Evolutionary conservation across 2,113 vertebrate genomes (phyloP), one percentile per base, ranked within the genome.

Genomic region (Salminus brasiliensis): DNA sequence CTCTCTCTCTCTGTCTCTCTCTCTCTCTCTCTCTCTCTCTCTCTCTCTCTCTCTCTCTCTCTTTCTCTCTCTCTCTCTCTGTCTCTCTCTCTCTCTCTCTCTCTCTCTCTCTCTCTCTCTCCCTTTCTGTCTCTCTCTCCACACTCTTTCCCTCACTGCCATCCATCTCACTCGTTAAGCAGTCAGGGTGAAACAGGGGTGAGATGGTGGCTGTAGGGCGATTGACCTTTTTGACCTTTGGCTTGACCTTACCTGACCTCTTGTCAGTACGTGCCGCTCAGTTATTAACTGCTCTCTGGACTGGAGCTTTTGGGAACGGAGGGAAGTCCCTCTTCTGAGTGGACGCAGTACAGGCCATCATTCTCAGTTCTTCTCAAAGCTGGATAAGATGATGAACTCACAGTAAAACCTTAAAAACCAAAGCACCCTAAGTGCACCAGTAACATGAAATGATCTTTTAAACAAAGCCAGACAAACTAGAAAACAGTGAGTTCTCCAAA

Each of bases 211-310:
- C 62, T 23, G 52, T 15, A 15, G 25, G 72, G 30, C 21, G 45
- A 36, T n/a, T 41, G 83, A 29, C 59, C 79, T 18, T 9, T 6
- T 30, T 62, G 79, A 84, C 79, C 83, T 78, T 71, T 66, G 71
- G n/a, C 71, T 59, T 78, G 83, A 66, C 79, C 79, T 75, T 41
- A 36, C 1, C 21, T 71, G 83, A 84, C 79, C 75, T 71, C 63
- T 53, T 53, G 62, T 67, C 68, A 11, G 36, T 72, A 53, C 62
- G 29, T 66, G 41, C 45, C 12, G 47, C n/a, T 29, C 74, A 30
- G 16, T 69, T 8, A 60, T 52, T 30, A 73, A 62, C 23, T 49
- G 49, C 60, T 52, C 29, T 43, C 15, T n/a, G 5, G 25, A 1
- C 15, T 10, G 27, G 10, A 45, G 60, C 13, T 0, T 8, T 59